Evolutionary conservation across 2,797 vertebrate species (phyloP), one percentile per base, ranked within the genome.

Genomic region (Amblyraja radiata): DNA sequence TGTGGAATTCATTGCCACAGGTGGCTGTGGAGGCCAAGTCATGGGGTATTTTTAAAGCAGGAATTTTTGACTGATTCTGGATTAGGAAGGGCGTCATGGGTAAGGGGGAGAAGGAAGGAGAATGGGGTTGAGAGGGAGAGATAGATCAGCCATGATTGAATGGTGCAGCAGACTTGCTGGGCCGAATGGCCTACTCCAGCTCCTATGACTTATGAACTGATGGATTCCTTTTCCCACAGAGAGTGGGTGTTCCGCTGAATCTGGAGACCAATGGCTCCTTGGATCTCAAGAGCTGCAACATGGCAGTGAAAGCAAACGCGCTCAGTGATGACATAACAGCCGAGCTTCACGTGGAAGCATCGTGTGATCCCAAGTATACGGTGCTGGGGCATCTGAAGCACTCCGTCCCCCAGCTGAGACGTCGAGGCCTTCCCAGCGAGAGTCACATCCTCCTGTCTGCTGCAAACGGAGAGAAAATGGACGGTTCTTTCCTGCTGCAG

Each of bases 371-470:
- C 0, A 90, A 93, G 18, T 94, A 94, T 0, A 93, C 68, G 0
- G 93, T 97, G 71, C 96, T 94, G 16, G 97, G 96, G 36, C 93
- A 71, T 16, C 93, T 97, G 93, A 95, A 91, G 28, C 97, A 97
- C 94, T 97, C 97, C 0, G 93, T 97, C 71, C 93, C 88, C 5
- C 93, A 93, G 88, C 95, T 97, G 81, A 95, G 84, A 25, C 94
- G 90, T 86, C 93, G 93, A 1, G 97, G 97, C 81, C 93, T 97
- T 65, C 97, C 97, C 11, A 93, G 80, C 4, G 93, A 94, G 54
- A 95, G 95, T 93, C 94, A 94, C 14, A 0, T 97, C 23, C 88
- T 95, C 77, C 94, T 96, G 9, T 95, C 94, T 18, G 93, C 94
- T 80, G 94, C 94, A 58, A 93, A 93, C 13, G 95, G 93, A 65